phyloP scores from a whole-genome alignment of 1,140 invertebrate genomes.

The Pachypeltis micranthus region DNA sequence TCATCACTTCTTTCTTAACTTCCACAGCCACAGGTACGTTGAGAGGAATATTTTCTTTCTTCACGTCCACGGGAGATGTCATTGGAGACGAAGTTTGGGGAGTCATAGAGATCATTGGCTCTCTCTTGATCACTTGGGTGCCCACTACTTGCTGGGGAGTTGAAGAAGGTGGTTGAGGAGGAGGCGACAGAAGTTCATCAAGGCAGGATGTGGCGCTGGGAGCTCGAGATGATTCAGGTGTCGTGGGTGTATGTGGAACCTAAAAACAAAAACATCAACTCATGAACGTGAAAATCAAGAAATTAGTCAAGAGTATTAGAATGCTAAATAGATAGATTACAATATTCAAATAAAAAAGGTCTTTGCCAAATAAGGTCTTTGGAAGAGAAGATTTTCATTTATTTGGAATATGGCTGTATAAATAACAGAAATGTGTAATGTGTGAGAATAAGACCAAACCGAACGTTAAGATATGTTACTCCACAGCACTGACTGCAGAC shows the following conservation, averaged over 20 bases:
- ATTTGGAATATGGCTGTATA: too few species aligned
- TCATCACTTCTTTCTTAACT: constrained; percentile 41
- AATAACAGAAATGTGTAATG: too few species aligned
- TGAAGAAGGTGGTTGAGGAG: constrained; percentile 14
- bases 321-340: too few species aligned
- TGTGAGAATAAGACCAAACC: too few species aligned
- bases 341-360: too few species aligned
- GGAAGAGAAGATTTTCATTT: too few species aligned
- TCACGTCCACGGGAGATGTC: constrained; percentile 21
- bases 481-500: too few species aligned
- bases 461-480: too few species aligned
- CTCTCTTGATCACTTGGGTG: constrained; percentile 19
- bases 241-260: constrained; percentile 14
- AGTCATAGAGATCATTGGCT: constrained; percentile 15
- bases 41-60: constrained; percentile 18
- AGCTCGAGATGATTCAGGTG: constrained; percentile 8
- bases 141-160: not conserved
- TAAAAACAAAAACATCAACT: constrained; percentile 2
- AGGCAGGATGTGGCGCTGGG: constrained; percentile 15
- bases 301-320: too few species aligned
- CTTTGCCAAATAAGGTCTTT: too few species aligned
- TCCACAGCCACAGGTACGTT: constrained; percentile 23
- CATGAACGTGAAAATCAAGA: too few species aligned
- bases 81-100: not conserved
- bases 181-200: constrained; percentile 22